Base-by-base conservation (phyloP, 2,113 vertebrate genomes). In the Heliornis fulica region DNA sequence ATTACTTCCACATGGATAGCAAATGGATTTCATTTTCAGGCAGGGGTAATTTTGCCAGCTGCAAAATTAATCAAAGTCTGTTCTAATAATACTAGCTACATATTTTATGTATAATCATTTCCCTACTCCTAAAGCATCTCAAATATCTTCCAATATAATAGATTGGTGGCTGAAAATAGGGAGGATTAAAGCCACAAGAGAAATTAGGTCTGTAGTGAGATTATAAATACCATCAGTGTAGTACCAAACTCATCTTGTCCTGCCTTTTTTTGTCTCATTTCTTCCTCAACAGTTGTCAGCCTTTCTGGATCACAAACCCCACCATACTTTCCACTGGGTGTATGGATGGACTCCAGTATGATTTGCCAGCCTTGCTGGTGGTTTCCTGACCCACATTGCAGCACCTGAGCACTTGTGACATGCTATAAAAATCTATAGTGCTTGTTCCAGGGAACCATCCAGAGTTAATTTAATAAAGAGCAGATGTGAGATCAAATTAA, bases 51-150 rank as follows among this genome's bases (percentile, higher is more conserved):
- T 89, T 86, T 95, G 78, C 75, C 91, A 90, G 64, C 85, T 80
- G 51, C 59, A 86, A 91, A 95, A 96, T 94, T 90, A 93, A 96
- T 97, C 95, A 90, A 87, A 95, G 75, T 63, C 90, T 70, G 18
- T 93, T 93, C 87, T 94, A 91, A 94, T 91, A 89, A 85, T 85
- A 91, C 85, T 46, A 87, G 83, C 80, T 90, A 86, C 59, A 70
- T 97, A 89, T 92, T 95, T 90, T 86, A 87, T 51, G 53, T 61
- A 17, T 70, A 87, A 66, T 80, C 77, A 40, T 95, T 96, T 88
- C 68, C 29, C 45, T 79, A 26, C 53, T 93, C 89, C 64, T 22
- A 23, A 64, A 90, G 83, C 85, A 56, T 90, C 68, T 93, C 85
- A 26, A 25, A 22, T 83, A 78, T 51, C 75, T 92, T 77, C 38